phyloP scores from a whole-genome alignment of 1,140 invertebrate genomes.

The Agrypnia vestita region DNA sequence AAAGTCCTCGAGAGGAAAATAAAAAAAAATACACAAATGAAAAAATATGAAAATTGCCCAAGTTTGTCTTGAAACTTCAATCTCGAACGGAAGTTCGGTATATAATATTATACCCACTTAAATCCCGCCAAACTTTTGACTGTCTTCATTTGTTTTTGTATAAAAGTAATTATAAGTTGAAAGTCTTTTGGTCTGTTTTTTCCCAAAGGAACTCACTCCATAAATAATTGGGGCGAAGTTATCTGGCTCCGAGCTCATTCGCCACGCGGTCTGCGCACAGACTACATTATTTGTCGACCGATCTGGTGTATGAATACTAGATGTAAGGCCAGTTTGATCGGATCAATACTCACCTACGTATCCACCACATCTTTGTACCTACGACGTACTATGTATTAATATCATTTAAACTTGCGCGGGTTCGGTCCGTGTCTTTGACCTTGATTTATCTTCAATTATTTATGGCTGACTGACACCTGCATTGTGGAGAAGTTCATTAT shows the following conservation, averaged over 20 bases:
- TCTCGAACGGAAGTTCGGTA: slow-evolving; percentile 29
- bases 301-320: too few relatives aligned
- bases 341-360: too few relatives aligned
- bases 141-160: slow-evolving; percentile 58
- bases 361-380: too few relatives aligned
- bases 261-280: neutral
- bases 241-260: slow-evolving; percentile 6
- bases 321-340: too few relatives aligned
- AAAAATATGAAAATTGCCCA: slow-evolving; percentile 36
- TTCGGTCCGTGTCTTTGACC: too few relatives aligned
- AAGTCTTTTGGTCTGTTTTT: slow-evolving; percentile 49
- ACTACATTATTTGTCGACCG: neutral
- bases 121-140: slow-evolving; percentile 53
- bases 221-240: slow-evolving; percentile 54
- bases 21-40: slow-evolving; percentile 1
- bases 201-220: slow-evolving; percentile 55
- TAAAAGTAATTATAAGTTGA: slow-evolving; percentile 60
- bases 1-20: slow-evolving; percentile 28
- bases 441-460: too few relatives aligned
- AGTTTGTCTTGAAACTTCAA: slow-evolving; percentile 39
- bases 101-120: slow-evolving; percentile 56
- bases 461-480: too few relatives aligned
- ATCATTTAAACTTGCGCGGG: too few relatives aligned
- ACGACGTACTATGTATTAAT: too few relatives aligned
- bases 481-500: too few relatives aligned